Conservation (phyloP, 30 jellyfish, hydroid and myxozoan genomes). For the Turritopsis rubra region DNA sequence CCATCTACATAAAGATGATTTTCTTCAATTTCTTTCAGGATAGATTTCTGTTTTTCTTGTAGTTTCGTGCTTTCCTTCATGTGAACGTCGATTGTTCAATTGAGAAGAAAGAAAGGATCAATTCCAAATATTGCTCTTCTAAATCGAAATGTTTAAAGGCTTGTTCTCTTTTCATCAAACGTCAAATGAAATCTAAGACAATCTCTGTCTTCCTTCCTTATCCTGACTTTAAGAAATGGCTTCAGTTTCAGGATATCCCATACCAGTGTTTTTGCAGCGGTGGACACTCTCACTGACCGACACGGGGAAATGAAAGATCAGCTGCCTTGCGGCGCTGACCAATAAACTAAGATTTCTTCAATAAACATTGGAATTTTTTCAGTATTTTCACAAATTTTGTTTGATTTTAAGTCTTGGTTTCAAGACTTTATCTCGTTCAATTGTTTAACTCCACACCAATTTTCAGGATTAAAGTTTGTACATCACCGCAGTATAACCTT, state of each 20-base stretch:
- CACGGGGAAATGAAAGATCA: no score
- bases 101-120: slow-evolving; percentile 56
- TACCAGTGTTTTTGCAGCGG: no score
- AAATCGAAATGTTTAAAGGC: slow-evolving; percentile 26
- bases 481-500: no score
- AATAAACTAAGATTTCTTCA: no score
- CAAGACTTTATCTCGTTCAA: no score
- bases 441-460: no score
- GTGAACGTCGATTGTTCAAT: slow-evolving; percentile 42
- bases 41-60: not conserved
- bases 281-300: no score
- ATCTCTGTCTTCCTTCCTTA: slow-evolving; percentile 41
- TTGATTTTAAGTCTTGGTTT: no score
- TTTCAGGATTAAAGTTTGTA: no score
- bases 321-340: no score
- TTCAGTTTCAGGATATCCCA: slow-evolving; percentile 29
- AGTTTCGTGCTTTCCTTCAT: slow-evolving; percentile 17
- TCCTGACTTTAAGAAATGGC: slow-evolving; percentile 54
- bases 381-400: no score
- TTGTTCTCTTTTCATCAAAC: slow-evolving; percentile 31
- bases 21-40: slow-evolving; percentile 22
- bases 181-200: slow-evolving; percentile 33
- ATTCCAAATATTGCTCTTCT: slow-evolving; percentile 44
- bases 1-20: slow-evolving; percentile 60
- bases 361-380: no score